Conservation (phyloP, 1,140 invertebrate species). For the Linepithema humile region DNA sequence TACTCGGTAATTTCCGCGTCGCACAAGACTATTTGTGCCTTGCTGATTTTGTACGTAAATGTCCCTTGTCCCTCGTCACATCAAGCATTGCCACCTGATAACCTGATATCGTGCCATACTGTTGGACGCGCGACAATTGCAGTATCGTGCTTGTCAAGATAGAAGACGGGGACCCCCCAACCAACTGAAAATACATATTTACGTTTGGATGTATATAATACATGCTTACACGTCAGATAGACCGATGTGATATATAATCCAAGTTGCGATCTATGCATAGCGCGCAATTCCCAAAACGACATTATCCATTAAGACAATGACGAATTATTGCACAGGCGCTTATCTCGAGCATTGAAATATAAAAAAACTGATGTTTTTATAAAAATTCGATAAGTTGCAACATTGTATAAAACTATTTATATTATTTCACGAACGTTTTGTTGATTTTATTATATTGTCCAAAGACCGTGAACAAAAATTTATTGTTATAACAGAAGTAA, state of each 20-base stretch:
- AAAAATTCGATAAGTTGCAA: background rate
- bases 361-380: background rate
- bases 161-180: background rate
- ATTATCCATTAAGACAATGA: background rate
- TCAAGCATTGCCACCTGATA: conserved; percentile 34
- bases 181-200: conserved; percentile 50
- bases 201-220: conserved; percentile 6
- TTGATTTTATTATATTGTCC: background rate
- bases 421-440: background rate
- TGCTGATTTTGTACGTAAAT: conserved; percentile 24
- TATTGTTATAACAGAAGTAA: too few relatives aligned
- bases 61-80: conserved; percentile 15
- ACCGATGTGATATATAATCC: background rate
- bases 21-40: background rate
- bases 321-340: background rate
- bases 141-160: conserved; percentile 29
- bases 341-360: background rate
- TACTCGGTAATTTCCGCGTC: conserved; percentile 12
- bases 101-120: conserved; percentile 20
- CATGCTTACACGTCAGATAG: conserved; percentile 10
- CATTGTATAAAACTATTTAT: background rate
- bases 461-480: too few relatives aligned
- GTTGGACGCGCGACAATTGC: conserved; percentile 45
- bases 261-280: conserved; percentile 28
- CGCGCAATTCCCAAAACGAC: conserved; percentile 35